Conservation (phyloP, 1,140 invertebrate genomes). For the Bombus superbus region DNA sequence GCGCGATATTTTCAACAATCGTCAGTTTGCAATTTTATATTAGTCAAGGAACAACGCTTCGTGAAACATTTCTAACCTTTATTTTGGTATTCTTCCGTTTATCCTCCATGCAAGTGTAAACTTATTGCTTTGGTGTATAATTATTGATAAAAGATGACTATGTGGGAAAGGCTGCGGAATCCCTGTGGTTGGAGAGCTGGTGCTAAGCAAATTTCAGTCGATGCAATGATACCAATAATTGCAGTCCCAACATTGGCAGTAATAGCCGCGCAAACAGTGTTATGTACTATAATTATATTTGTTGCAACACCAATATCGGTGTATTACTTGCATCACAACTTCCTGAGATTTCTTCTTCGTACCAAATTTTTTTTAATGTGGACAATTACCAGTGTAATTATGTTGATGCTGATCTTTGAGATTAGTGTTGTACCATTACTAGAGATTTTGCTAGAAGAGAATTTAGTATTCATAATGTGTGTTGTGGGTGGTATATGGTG, state of each 20-base stretch:
- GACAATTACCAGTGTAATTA: constrained; percentile 85
- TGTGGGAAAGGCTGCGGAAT: constrained; percentile 81
- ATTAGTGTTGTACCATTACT: constrained; percentile 85
- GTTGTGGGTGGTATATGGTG: constrained; percentile 84
- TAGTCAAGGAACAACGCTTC: background rate
- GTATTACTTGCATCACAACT: constrained; percentile 86
- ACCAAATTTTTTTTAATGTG: constrained; percentile 88
- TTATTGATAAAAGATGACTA: constrained; percentile 69
- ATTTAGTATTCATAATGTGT: constrained; percentile 85
- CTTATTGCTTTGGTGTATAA: background rate
- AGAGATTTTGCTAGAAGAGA: constrained; percentile 87
- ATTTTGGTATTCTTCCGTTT: background rate
- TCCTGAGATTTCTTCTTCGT: constrained; percentile 84
- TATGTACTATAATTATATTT: constrained; percentile 85
- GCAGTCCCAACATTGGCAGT: constrained; percentile 85
- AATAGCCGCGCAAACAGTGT: constrained; percentile 84
- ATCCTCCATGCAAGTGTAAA: constrained; percentile 43
- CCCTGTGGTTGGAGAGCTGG: constrained; percentile 81
- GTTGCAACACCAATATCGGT: constrained; percentile 85
- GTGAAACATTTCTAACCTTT: constrained; percentile 44
- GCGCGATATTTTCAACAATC: background rate
- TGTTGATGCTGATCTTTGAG: constrained; percentile 87
- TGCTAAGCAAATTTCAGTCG: constrained; percentile 83
- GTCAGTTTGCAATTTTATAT: constrained; percentile 2
- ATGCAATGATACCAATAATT: constrained; percentile 86